A percentile compares a stretch with the other conserved stretches of the same genome.
Evolutionary conservation across 2,888 invertebrate species (phyloP).

Genomic region (Leucania comma): DNA sequence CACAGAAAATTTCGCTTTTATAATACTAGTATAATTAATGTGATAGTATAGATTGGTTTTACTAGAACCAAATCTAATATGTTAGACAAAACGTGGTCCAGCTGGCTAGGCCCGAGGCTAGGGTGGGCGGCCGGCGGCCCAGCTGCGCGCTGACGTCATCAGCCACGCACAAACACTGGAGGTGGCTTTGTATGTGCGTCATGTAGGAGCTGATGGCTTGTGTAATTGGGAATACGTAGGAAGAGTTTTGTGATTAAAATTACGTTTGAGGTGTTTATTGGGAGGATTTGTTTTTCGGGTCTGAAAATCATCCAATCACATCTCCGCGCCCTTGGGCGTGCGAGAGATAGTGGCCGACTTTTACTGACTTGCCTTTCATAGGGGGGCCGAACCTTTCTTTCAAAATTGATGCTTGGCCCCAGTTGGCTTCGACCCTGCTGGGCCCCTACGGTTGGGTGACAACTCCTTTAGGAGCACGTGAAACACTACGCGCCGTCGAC

Average conservation of each 20-base stretch:
- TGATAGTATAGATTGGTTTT: background rate
- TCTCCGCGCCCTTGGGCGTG: too few species aligned
- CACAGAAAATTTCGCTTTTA: too few species aligned
- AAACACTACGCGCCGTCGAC: too few species aligned
- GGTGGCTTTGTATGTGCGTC: constrained; percentile 42
- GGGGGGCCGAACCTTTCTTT: too few species aligned
- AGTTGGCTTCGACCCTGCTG: too few species aligned
- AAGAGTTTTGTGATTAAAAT: constrained; percentile 4
- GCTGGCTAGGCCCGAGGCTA: constrained; percentile 1
- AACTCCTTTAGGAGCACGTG: too few species aligned
- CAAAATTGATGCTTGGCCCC: too few species aligned
- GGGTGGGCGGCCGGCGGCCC: constrained; percentile 42
- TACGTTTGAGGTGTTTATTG: background rate
- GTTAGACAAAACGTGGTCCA: constrained; percentile 11
- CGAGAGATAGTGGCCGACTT: too few species aligned
- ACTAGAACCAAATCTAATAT: constrained; percentile 20
- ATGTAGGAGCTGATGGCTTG: constrained; percentile 22
- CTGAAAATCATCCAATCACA: too few species aligned
- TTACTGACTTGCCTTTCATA: too few species aligned
- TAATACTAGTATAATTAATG: too few species aligned
- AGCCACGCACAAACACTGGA: constrained; percentile 40
- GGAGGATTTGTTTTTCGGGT: background rate
- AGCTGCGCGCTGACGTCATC: constrained; percentile 52
- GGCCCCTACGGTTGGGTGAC: too few species aligned
- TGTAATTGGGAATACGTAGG: constrained; percentile 15